A percentile compares a stretch with the other conserved stretches of the same genome.
phyloP scores from a whole-genome alignment of 1,140 invertebrate species.

The Halesus radiatus region DNA sequence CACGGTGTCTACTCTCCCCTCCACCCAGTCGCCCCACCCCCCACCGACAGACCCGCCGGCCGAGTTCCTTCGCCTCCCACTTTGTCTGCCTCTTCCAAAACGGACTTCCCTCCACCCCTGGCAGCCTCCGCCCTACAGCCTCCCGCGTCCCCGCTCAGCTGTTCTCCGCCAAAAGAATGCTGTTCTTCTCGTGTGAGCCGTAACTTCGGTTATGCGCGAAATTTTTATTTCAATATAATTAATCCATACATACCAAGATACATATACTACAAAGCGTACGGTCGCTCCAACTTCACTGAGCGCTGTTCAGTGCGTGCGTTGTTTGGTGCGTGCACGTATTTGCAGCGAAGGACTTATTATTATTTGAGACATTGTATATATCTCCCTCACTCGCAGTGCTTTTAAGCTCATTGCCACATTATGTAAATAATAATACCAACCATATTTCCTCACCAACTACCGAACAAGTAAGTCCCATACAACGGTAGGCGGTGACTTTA shows the following conservation, averaged over 20 bases:
- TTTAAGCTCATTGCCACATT: no score
- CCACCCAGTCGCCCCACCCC: background rate
- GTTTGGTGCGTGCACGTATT: background rate
- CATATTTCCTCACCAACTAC: no score
- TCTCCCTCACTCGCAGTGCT: no score
- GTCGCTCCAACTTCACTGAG: background rate
- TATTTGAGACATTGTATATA: no score
- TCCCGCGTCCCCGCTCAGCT: background rate
- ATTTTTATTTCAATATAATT: conserved; percentile 24
- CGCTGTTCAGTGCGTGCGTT: background rate
- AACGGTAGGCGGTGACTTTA: no score
- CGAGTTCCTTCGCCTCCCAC: conserved; percentile 20
- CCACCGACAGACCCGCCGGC: background rate
- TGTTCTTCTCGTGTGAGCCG: conserved; percentile 27
- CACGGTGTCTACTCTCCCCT: conserved; percentile 33
- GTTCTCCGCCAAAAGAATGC: conserved; percentile 29
- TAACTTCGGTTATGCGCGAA: conserved; percentile 23
- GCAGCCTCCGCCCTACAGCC: background rate
- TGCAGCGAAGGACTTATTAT: background rate
- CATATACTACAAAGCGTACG: background rate
- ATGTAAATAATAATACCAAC: no score
- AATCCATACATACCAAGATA: background rate
- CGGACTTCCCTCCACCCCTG: conserved; percentile 1
- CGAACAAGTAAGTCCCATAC: no score
- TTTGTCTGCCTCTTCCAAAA: conserved; percentile 15